Percentiles rank a stretch among this genome's conserved stretches.
Conservation (phyloP, 2,113 vertebrate species). For the Epinephelus lanceolatus region DNA sequence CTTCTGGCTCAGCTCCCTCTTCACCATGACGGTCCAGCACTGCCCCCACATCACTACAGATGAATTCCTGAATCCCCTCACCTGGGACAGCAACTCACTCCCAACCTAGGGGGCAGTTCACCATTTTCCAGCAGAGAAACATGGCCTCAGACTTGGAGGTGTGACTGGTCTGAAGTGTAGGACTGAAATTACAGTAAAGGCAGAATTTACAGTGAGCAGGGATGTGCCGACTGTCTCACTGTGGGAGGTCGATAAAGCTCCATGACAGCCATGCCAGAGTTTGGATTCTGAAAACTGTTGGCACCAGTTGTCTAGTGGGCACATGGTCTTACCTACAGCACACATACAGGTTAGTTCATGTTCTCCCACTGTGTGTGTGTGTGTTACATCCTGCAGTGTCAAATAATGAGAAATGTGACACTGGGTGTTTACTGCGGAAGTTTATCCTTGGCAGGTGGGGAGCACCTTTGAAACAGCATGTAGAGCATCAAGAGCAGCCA, state of each 20-base stretch:
- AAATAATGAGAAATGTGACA: constrained; percentile 34
- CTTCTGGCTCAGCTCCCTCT: no score
- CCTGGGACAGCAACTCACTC: no score
- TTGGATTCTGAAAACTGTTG: constrained; percentile 1
- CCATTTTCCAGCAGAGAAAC: no score
- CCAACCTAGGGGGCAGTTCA: no score
- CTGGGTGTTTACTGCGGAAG: constrained; percentile 31
- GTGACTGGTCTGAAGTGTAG: no score
- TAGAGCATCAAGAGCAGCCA: not conserved
- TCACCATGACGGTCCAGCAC: no score
- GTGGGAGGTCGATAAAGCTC: constrained; percentile 35
- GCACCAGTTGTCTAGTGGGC: not conserved
- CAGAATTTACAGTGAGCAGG: not conserved
- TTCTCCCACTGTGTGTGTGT: not conserved
- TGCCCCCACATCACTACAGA: no score
- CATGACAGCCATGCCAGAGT: not conserved
- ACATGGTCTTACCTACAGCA: constrained; percentile 45
- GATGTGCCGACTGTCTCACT: not conserved
- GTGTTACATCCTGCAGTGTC: constrained; percentile 23
- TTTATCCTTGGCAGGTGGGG: constrained; percentile 22
- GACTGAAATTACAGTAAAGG: constrained; percentile 3
- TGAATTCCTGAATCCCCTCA: no score
- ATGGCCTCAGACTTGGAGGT: no score
- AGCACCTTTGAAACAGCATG: constrained; percentile 12
- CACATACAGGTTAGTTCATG: constrained; percentile 33